These are phyloP conservation scores for Taphrorychus bicolor DNA, from an alignment of 2,888 invertebrate genomes.

Conservation along the genomic window DNA sequence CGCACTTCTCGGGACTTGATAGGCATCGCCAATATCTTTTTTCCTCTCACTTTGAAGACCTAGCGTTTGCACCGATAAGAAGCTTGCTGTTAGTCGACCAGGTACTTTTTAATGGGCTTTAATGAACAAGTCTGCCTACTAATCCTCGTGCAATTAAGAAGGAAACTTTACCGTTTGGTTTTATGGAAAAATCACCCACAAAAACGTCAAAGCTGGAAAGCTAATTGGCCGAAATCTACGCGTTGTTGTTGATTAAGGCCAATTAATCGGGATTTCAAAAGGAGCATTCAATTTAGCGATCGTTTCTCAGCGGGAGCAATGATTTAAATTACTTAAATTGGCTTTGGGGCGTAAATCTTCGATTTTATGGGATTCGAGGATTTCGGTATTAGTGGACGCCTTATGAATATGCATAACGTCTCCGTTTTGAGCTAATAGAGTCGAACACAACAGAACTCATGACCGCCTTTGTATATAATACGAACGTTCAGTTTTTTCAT, in stretches of 20 bases:
- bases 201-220: slow-evolving; percentile 27
- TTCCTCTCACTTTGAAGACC: background rate
- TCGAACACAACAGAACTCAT: background rate
- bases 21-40: slow-evolving; percentile 11
- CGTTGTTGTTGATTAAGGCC: slow-evolving; percentile 26
- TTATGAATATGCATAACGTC: background rate
- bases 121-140: background rate
- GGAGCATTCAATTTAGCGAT: slow-evolving; percentile 31
- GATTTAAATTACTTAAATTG: slow-evolving; percentile 33
- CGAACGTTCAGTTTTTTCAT: background rate
- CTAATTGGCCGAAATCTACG: slow-evolving; percentile 34
- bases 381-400: background rate
- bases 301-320: slow-evolving; percentile 26
- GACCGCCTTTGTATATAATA: background rate
- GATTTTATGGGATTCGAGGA: slow-evolving; percentile 18
- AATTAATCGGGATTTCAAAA: slow-evolving; percentile 29
- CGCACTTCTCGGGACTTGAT: slow-evolving; percentile 23
- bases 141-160: background rate
- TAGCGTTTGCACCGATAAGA: background rate
- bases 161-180: too few species aligned
- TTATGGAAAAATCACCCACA: slow-evolving; percentile 13
- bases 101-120: background rate
- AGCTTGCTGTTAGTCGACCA: background rate
- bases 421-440: too few species aligned
- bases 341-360: slow-evolving; percentile 12